These are phyloP conservation scores for Oegoconia quadripuncta DNA, from an alignment of 2,888 invertebrate species.

Conservation along the genomic window DNA sequence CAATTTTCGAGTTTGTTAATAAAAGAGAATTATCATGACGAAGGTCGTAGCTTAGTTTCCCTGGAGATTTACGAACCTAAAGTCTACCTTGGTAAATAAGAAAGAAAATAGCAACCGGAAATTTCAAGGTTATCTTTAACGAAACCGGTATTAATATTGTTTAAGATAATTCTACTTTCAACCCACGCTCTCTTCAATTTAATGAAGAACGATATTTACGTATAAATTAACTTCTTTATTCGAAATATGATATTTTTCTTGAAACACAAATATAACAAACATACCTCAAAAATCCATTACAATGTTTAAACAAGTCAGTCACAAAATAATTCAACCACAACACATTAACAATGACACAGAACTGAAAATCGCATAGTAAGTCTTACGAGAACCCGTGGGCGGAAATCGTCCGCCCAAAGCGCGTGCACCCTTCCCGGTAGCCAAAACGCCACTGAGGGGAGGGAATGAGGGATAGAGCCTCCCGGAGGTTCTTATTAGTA, in stretches of 20 bases:
- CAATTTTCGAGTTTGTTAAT: too few species aligned
- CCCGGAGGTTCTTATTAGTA: constrained; percentile 44
- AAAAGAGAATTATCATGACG: too few species aligned
- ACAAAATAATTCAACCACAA: constrained; percentile 41
- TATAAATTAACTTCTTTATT: too few species aligned
- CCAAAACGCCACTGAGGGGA: constrained; percentile 63
- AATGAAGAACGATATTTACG: too few species aligned
- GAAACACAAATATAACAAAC: constrained; percentile 14
- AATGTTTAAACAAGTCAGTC: constrained; percentile 37
- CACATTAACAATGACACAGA: constrained; percentile 37
- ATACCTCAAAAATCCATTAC: constrained; percentile 39
- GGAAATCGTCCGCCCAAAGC: constrained; percentile 40
- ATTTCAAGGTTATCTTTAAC: constrained; percentile 3
- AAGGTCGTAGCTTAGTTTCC: too few species aligned
- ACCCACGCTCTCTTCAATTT: too few species aligned
- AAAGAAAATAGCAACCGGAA: constrained; percentile 4
- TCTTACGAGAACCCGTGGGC: constrained; percentile 33
- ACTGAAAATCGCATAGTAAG: constrained; percentile 28
- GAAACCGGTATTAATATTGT: not conserved
- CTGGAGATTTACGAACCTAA: too few species aligned
- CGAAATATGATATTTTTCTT: not conserved
- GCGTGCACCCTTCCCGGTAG: constrained; percentile 46
- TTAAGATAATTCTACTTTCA: not conserved
- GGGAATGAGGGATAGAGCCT: constrained; percentile 36
- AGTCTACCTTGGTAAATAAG: too few species aligned